Conservation (phyloP, 2,113 vertebrate genomes). For the Leucoraja erinaceus region DNA sequence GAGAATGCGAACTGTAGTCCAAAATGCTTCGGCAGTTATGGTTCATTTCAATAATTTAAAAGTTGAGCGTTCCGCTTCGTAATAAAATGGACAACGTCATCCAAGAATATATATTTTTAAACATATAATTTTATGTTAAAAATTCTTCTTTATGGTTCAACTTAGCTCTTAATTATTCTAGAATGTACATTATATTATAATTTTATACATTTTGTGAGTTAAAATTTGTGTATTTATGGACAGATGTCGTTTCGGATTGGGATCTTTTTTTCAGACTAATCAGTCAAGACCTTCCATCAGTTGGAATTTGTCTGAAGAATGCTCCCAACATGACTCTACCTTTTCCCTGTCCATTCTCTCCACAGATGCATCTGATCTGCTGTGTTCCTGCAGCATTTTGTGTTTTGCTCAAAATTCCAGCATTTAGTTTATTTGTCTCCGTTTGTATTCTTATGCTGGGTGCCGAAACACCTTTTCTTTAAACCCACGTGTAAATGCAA, state of each 20-base stretch:
- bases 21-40: background rate
- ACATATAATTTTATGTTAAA: background rate
- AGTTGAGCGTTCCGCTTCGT: background rate
- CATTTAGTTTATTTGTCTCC: too few relatives aligned
- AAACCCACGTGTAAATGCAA: background rate
- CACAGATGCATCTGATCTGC: too few relatives aligned
- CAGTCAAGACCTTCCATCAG: too few relatives aligned
- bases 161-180: background rate
- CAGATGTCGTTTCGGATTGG: too few relatives aligned
- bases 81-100: background rate
- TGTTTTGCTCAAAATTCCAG: too few relatives aligned
- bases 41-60: background rate
- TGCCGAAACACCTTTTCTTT: background rate
- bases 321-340: too few relatives aligned
- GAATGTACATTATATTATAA: background rate
- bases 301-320: too few relatives aligned
- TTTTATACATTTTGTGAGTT: background rate
- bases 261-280: too few relatives aligned
- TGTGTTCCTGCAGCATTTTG: too few relatives aligned
- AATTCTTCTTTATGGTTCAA: background rate
- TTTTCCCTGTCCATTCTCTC: too few relatives aligned
- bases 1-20: background rate
- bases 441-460: background rate
- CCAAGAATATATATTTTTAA: background rate
- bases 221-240: too few relatives aligned